These are phyloP conservation scores for Pogonomyrmex barbatus DNA, from an alignment of 1,140 invertebrate species.

Conservation along the genomic window DNA sequence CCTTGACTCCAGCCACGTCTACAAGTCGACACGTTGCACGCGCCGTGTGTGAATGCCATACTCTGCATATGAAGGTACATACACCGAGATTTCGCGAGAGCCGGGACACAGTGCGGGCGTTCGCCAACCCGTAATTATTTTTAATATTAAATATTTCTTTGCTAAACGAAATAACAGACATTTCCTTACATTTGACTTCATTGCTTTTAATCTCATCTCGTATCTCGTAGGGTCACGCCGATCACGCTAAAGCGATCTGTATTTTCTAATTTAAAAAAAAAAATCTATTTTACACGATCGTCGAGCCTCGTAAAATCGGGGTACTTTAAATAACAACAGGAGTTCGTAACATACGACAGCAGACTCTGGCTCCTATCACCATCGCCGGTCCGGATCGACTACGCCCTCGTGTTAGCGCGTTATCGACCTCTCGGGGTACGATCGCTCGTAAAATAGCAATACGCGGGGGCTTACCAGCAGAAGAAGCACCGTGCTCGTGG, in stretches of 20 bases:
- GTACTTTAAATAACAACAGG: not conserved
- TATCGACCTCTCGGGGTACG: slow-evolving; percentile 28
- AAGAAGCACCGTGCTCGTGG: slow-evolving; percentile 83
- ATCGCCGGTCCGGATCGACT: not conserved
- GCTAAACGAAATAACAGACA: not conserved
- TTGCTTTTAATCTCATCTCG: not conserved
- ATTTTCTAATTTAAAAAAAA: not conserved
- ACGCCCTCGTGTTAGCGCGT: not conserved
- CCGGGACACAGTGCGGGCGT: slow-evolving; percentile 19
- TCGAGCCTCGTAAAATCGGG: not conserved
- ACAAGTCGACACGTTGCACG: slow-evolving; percentile 59
- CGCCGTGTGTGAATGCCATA: slow-evolving; percentile 60
- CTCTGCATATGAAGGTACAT: slow-evolving; percentile 3
- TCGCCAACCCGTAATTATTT: not conserved
- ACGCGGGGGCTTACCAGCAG: slow-evolving; percentile 81
- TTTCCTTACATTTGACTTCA: not conserved
- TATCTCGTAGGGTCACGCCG: not conserved
- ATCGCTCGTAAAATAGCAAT: slow-evolving; percentile 14
- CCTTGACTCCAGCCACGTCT: slow-evolving; percentile 75
- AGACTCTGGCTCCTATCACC: not conserved
- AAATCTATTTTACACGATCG: not conserved
- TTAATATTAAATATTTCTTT: not conserved
- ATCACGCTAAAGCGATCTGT: not conserved
- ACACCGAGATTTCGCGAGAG: slow-evolving; percentile 45
- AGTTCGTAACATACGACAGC: not conserved